Evolutionary conservation across 2,113 vertebrate genomes (phyloP).

Genomic region (Caretta caretta): DNA sequence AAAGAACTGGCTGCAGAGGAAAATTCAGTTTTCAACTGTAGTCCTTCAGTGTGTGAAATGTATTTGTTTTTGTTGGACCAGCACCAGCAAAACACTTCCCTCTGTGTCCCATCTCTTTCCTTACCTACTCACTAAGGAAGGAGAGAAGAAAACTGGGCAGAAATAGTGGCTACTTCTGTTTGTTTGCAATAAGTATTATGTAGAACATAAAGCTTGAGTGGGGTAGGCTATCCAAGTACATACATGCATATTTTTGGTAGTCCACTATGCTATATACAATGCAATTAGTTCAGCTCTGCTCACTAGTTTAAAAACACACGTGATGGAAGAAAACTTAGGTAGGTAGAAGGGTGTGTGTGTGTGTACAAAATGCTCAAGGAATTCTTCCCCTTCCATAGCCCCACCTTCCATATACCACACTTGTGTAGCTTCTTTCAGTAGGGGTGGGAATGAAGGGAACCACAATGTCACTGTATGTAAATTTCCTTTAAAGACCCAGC

Average conservation of each 20-base stretch:
- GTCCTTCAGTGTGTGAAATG: background rate
- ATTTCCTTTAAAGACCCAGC: background rate
- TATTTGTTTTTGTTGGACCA: background rate
- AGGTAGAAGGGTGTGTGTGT: background rate
- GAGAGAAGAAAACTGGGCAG: background rate
- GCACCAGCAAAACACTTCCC: background rate
- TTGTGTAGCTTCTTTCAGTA: background rate
- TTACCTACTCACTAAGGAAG: background rate
- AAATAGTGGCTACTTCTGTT: background rate
- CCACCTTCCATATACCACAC: background rate
- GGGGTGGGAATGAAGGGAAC: background rate
- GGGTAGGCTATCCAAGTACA: background rate
- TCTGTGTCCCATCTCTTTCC: background rate
- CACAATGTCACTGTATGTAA: background rate
- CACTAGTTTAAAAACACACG: background rate
- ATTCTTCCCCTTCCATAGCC: background rate
- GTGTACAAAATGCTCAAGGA: background rate
- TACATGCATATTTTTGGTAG: no score
- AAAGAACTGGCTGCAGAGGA: background rate
- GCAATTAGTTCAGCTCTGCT: background rate
- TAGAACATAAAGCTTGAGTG: background rate
- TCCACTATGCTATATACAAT: background rate
- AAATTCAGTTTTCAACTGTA: accelerated
- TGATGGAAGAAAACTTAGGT: background rate
- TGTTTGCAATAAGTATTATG: background rate